Conservation (phyloP, 2,113 vertebrate species). For the Grammomys surdaster region DNA sequence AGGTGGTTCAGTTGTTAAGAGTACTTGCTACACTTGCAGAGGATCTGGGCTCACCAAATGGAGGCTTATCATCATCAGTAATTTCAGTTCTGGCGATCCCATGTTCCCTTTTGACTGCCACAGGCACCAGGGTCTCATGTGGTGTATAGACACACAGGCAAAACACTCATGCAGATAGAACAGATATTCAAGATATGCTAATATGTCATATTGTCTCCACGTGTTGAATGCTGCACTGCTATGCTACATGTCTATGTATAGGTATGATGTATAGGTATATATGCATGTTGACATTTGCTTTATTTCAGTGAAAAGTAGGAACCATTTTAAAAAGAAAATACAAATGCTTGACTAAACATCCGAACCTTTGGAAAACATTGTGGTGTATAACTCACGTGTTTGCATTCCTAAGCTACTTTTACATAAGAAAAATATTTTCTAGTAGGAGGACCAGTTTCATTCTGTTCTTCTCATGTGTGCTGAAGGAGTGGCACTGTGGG, state of each 20-base stretch:
- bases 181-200: neutral
- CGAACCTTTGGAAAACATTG: neutral
- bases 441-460: neutral
- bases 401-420: neutral
- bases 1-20: neutral
- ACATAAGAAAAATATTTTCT: neutral
- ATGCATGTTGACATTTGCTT: neutral
- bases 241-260: too few relatives aligned
- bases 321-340: neutral
- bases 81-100: neutral
- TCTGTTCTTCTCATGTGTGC: neutral
- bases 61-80: neutral
- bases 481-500: fast-evolving
- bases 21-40: neutral
- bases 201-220: neutral
- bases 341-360: neutral
- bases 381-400: neutral
- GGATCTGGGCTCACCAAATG: neutral
- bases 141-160: neutral
- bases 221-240: neutral
- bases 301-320: neutral
- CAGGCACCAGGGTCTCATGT: neutral
- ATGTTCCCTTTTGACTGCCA: neutral
- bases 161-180: neutral
- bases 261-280: too few relatives aligned